phyloP scores from a whole-genome alignment of 2,888 invertebrate genomes.

The Drosophila austrosaltans region DNA sequence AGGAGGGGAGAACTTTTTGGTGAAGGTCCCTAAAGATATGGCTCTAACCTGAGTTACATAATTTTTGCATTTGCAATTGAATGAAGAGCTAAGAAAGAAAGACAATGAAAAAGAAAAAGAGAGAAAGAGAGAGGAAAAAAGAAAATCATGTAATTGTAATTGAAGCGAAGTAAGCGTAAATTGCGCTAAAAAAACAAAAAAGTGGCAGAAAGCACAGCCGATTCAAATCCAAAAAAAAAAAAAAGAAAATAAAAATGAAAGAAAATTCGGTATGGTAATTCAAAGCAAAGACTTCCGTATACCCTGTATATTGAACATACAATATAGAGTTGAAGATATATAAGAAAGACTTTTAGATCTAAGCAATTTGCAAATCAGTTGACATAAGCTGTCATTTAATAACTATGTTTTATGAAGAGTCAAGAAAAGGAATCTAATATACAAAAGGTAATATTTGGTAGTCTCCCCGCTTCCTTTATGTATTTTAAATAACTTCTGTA shows the following conservation, averaged over 20 bases:
- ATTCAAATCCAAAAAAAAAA: conserved; percentile 22
- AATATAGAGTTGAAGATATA: too few relatives aligned
- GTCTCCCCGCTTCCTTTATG: too few relatives aligned
- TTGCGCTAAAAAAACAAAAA: conserved; percentile 61
- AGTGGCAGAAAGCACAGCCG: conserved; percentile 28
- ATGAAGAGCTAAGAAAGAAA: background rate
- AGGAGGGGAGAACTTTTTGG: background rate
- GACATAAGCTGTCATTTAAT: too few relatives aligned
- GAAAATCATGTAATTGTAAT: conserved; percentile 68
- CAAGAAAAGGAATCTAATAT: too few relatives aligned
- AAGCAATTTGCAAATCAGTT: too few relatives aligned
- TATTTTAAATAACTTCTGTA: too few relatives aligned
- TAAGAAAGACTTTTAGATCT: too few relatives aligned
- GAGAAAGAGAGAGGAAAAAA: conserved; percentile 21
- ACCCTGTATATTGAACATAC: background rate
- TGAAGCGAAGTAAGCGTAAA: conserved; percentile 78
- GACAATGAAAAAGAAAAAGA: conserved; percentile 43
- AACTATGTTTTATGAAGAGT: too few relatives aligned
- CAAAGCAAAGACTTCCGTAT: background rate
- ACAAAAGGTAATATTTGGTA: too few relatives aligned
- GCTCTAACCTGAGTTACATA: conserved; percentile 63
- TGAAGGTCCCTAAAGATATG: conserved; percentile 18
- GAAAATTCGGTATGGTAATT: conserved; percentile 3
- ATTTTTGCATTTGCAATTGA: conserved; percentile 39
- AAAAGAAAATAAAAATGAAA: conserved; percentile 7